Conservation (phyloP, 2,113 vertebrate genomes). For the Mustelus asterias region DNA sequence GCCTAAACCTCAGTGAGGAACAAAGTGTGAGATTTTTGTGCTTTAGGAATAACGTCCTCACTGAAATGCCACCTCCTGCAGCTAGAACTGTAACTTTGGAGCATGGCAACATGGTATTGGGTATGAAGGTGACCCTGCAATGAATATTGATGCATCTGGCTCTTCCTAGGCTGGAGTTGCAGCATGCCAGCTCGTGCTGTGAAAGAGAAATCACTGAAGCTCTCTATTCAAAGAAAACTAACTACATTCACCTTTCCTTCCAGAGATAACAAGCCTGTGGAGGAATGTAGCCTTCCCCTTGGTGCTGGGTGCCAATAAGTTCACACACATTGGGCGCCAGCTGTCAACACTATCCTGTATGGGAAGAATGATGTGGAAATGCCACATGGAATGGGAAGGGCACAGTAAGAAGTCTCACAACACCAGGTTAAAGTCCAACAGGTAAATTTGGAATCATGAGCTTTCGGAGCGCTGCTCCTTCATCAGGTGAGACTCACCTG, state of each 20-base stretch:
- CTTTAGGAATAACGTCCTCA: not conserved
- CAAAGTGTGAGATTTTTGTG: not conserved
- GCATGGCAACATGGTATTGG: too few relatives aligned
- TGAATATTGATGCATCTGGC: not conserved
- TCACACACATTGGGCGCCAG: not conserved
- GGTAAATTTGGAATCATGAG: too few relatives aligned
- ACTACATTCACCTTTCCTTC: not conserved
- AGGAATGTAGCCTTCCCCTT: not conserved
- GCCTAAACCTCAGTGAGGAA: not conserved
- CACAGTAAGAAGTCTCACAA: too few relatives aligned
- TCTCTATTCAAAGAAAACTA: not conserved
- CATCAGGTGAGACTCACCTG: too few relatives aligned
- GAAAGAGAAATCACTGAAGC: not conserved
- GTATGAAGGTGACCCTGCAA: not conserved
- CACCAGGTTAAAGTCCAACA: too few relatives aligned
- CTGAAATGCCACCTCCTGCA: not conserved
- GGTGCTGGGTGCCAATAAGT: not conserved
- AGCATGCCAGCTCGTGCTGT: not conserved
- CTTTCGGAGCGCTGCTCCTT: too few relatives aligned
- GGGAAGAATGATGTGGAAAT: too few relatives aligned
- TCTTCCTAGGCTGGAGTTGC: not conserved
- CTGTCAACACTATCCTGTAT: not conserved
- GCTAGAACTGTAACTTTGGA: not conserved
- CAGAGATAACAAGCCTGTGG: not conserved
- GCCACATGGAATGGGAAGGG: too few relatives aligned